Evolutionary conservation across 2,888 invertebrate genomes (phyloP).

Genomic region (Lepidocyrtoides sp.): DNA sequence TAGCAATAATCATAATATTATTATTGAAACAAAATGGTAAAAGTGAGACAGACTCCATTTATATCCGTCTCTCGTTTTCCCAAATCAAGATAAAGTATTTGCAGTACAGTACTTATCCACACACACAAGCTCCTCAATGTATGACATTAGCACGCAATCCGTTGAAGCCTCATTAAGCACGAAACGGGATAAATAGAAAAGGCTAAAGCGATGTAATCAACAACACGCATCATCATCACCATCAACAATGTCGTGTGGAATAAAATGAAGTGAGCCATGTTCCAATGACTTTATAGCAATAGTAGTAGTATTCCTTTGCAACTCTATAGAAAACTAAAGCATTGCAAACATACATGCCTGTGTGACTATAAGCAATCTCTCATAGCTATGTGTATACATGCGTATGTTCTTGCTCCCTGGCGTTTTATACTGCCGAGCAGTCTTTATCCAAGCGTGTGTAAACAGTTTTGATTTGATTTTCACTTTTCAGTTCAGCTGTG

Average conservation of each 20-base stretch:
- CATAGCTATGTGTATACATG: neutral
- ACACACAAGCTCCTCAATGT: constrained; percentile 37
- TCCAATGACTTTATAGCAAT: constrained; percentile 31
- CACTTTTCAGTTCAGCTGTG: constrained; percentile 51
- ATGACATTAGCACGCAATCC: constrained; percentile 75
- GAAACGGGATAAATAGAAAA: constrained; percentile 71
- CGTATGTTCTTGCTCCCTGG: too few relatives aligned
- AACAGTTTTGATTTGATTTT: constrained; percentile 65
- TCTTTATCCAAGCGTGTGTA: constrained; percentile 36
- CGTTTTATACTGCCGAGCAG: neutral
- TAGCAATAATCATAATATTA: constrained; percentile 36
- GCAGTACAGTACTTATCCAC: neutral
- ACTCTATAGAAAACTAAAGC: neutral
- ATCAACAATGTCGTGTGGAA: constrained; percentile 28
- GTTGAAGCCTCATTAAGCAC: constrained; percentile 74
- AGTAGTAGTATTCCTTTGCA: neutral
- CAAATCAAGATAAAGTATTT: constrained; percentile 71
- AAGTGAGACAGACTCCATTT: constrained; percentile 66
- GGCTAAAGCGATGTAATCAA: constrained; percentile 58
- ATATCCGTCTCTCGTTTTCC: constrained; percentile 56
- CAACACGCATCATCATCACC: constrained; percentile 65
- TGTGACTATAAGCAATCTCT: neutral
- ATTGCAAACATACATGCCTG: too few relatives aligned
- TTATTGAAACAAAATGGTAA: constrained; percentile 60
- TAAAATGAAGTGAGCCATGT: constrained; percentile 5